Evolutionary conservation across 2,797 vertebrate genomes (phyloP).

Genomic region (Gallinago stenura): DNA sequence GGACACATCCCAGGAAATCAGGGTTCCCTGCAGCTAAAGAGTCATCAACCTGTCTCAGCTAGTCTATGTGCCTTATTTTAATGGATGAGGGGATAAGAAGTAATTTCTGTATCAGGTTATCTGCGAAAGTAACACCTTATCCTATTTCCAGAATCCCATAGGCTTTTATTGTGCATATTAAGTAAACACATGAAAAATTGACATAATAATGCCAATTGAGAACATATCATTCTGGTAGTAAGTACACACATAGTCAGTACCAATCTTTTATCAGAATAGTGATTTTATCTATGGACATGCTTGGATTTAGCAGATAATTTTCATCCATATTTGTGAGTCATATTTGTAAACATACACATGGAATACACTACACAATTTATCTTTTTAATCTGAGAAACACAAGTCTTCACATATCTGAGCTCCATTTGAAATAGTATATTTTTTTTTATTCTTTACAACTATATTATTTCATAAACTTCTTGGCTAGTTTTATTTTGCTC

Average conservation of each 20-base stretch:
- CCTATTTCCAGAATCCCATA: not conserved
- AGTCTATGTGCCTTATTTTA: not conserved
- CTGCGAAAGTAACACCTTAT: not conserved
- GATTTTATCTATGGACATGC: not conserved
- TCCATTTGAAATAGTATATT: not conserved
- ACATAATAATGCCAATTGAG: not conserved
- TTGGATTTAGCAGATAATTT: not conserved
- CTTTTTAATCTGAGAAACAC: not conserved
- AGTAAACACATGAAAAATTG: not conserved
- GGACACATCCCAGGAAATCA: not conserved
- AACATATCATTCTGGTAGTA: not conserved
- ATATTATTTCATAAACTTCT: not conserved
- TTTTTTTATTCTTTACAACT: not conserved
- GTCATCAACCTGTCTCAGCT: conserved; percentile 14
- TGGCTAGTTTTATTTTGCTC: not conserved
- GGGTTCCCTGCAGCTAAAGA: not conserved
- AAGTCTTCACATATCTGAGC: not conserved
- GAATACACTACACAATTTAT: not conserved
- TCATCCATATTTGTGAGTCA: not conserved
- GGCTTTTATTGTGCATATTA: not conserved
- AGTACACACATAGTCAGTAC: not conserved
- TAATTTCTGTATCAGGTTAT: not conserved
- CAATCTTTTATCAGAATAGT: not conserved
- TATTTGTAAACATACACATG: not conserved
- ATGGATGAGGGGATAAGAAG: not conserved